Evolutionary conservation across 2,113 vertebrate species (phyloP), one percentile per base, ranked within the genome.

Genomic region (Psittacula cyanocephala): DNA sequence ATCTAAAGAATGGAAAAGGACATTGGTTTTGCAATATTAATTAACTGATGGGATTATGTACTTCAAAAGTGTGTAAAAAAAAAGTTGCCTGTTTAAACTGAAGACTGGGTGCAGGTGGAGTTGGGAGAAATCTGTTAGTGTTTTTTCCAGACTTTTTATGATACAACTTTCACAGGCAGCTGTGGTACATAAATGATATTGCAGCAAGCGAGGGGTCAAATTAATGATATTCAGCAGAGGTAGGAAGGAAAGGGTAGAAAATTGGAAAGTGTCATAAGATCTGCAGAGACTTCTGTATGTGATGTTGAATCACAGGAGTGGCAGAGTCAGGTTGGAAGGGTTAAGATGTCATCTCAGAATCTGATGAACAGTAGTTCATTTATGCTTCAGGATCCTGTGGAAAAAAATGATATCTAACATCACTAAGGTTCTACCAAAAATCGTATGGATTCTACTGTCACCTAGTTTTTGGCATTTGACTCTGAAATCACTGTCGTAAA

Each of bases 381-480:
- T 57, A 47, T 2, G 23, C 37, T 90, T 68, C 43, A 62, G 28
- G 4, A 17, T 75, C 20, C 31, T 79, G 14, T 31, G n/a, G 10
- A 60, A 20, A 64, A 64, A 89, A 89, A 71, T 11, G 0, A 0
- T 22, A 31, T 29, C 14, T 53, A 64, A 44, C 7, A 9, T 31
- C 52, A 20, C 6, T 44, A 17, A 65, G 9, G 11, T 50, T 76
- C 47, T 33, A 10, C 27, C 41, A 25, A 2, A 28, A 50, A 71
- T 6, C 7, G 37, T 37, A 1, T 28, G 25, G 1, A 28, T 77
- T 62, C 52, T 33, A 17, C 4, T 1, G 3, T 47, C 22, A 47
- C 27, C 22, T 49, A 8, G 11, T 8, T 35, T 62, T 35, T 49
- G 31, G 4, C 44, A 7, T 17, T 72, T n/a, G 10, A 20, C 44